Conservation (phyloP, 2,797 vertebrate species). For the Trematomus bernacchii region DNA sequence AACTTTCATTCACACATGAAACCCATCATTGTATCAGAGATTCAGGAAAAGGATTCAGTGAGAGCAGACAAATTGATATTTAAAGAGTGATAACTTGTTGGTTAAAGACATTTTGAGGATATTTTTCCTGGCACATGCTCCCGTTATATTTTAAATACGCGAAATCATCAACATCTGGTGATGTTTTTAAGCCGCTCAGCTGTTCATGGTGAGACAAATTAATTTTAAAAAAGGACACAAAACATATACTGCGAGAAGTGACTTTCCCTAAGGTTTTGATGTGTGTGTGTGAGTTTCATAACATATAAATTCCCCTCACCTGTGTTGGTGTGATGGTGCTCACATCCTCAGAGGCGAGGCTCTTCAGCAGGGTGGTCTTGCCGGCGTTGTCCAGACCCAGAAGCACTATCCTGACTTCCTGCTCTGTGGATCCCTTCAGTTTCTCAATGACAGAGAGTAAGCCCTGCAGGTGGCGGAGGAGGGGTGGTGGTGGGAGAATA, state of each 20-base stretch:
- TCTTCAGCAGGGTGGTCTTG: constrained; percentile 92
- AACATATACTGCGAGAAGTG: not conserved
- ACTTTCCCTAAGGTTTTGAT: not conserved
- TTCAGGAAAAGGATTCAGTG: not conserved
- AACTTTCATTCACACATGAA: constrained; percentile 5
- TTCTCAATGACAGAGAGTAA: constrained; percentile 93
- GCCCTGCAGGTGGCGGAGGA: constrained; percentile 79
- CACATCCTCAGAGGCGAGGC: constrained; percentile 90
- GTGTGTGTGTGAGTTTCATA: not conserved
- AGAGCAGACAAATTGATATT: constrained; percentile 21
- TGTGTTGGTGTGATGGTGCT: constrained; percentile 93
- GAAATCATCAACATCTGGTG: constrained; percentile 9
- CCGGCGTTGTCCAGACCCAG: constrained; percentile 93
- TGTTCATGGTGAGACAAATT: constrained; percentile 7
- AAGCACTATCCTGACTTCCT: constrained; percentile 91
- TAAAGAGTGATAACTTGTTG: not conserved
- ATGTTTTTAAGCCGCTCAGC: not conserved
- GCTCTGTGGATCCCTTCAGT: constrained; percentile 87
- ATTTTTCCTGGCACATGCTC: not conserved
- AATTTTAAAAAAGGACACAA: constrained; percentile 14
- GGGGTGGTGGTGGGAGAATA: not conserved
- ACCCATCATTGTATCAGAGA: not conserved
- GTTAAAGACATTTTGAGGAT: not conserved
- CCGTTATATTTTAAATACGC: not conserved
- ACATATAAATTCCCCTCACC: constrained; percentile 68